Evolutionary conservation across 2,888 invertebrate species (phyloP), one percentile per base, ranked within the genome.

Genomic region (Drosophila cracens): DNA sequence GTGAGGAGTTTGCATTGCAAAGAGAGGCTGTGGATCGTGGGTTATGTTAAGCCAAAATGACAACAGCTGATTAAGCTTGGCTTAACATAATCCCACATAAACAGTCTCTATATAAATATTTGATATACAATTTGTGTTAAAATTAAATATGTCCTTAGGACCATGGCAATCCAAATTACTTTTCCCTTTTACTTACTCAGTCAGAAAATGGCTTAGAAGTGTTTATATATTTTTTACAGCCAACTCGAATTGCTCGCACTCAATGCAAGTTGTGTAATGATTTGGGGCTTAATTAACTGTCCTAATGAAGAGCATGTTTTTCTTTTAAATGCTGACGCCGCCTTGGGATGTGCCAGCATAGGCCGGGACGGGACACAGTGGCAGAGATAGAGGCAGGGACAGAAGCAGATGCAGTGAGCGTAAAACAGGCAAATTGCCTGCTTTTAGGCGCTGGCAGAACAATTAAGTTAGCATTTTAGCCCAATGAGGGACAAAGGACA

Each of bases 391-490:
- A 13, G 6, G 3, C 13, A 25, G n/a, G n/a, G 7, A 3, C 49
- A 29, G 29, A 11, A 36, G 27, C 36, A 49, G 63, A 67, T 56
- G 61, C 70, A 62, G 59, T 61, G 43, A 67, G 72, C 71, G 80
- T 82, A 82, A 87, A 84, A 70, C 53, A 76, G 70, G 70, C 70
- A 80, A 87, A 82, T 84, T 82, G 88, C 70, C 83, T 73, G 75
- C 76, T 87, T 85, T 74, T 74, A 74, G 85, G 78, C 72, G 78
- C 68, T 78, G 78, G 78, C 75, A 85, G 68, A 87, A 87, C 88
- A 86, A 86, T 86, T 86, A 89, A 86, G 81, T 87, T 81, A 63
- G 60, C 86, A 82, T 89, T 85, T 87, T 80, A 85, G 87, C 64
- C 85, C 70, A 69, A 71, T 79, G 64, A 76, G 70, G 81, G 76